A percentile compares a stretch with the other conserved stretches of the same genome.
phyloP scores from a whole-genome alignment of 2,888 invertebrate genomes.

The Liodrosophila aerea region DNA sequence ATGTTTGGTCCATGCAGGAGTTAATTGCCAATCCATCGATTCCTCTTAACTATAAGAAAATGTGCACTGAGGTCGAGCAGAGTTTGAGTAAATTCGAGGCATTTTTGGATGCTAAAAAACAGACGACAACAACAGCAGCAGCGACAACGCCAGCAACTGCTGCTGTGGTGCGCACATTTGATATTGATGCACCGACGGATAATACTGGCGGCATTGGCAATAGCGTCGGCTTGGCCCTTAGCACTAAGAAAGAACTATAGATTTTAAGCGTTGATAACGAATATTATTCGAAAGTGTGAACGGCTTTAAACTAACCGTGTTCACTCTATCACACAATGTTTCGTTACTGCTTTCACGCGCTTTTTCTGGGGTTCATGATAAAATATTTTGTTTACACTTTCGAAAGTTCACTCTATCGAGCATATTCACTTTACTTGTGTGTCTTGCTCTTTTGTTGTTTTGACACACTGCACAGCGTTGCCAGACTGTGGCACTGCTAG shows the following conservation, averaged over 20 bases:
- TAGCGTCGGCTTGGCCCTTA: slow-evolving; percentile 70
- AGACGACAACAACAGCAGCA: slow-evolving; percentile 16
- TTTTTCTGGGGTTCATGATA: too few species aligned
- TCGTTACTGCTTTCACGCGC: too few species aligned
- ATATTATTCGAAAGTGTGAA: neutral
- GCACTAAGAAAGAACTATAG: slow-evolving; percentile 62
- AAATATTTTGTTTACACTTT: too few species aligned
- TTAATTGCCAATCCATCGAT: slow-evolving; percentile 80
- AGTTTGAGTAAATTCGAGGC: slow-evolving; percentile 80
- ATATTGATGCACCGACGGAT: slow-evolving; percentile 84
- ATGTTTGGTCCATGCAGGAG: slow-evolving; percentile 82
- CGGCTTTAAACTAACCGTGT: too few species aligned
- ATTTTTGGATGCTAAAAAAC: slow-evolving; percentile 73
- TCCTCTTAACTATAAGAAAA: slow-evolving; percentile 81
- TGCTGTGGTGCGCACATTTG: slow-evolving; percentile 81
- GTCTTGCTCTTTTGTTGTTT: neutral
- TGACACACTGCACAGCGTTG: too few species aligned
- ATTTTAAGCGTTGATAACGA: neutral
- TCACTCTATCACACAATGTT: too few species aligned
- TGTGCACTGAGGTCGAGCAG: slow-evolving; percentile 81
- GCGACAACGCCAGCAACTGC: neutral
- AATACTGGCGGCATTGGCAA: neutral
- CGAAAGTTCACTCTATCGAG: too few species aligned
- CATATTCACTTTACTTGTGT: neutral
- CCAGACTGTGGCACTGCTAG: slow-evolving; percentile 1